Evolutionary conservation across 2,888 invertebrate genomes (phyloP).

Genomic region (Julus scanicus): DNA sequence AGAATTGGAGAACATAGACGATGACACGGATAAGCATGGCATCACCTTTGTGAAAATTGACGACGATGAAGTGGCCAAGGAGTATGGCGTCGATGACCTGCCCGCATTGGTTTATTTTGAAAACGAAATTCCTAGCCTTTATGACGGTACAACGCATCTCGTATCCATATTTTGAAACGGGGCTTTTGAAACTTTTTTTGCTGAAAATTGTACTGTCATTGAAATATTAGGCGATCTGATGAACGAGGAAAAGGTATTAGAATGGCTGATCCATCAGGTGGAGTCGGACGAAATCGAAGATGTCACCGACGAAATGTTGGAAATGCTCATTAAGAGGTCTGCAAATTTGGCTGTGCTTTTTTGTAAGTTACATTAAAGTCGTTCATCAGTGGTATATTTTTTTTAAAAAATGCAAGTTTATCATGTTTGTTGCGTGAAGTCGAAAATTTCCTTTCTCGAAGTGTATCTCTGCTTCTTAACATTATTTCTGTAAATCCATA

Average conservation of each 20-base stretch:
- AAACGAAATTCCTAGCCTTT: slow-evolving; percentile 61
- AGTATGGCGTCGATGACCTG: slow-evolving; percentile 61
- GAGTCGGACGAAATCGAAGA: slow-evolving; percentile 62
- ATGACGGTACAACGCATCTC: slow-evolving; percentile 59
- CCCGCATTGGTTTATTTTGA: slow-evolving; percentile 62
- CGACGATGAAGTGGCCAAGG: slow-evolving; percentile 71
- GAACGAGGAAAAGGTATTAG: slow-evolving; percentile 60
- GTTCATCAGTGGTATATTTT: too few species aligned
- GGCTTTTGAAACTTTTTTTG: slow-evolving; percentile 1
- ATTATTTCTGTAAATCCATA: too few species aligned
- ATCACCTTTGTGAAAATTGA: slow-evolving; percentile 93
- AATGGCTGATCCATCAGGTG: slow-evolving; percentile 61
- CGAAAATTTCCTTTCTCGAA: too few species aligned
- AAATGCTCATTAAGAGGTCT: slow-evolving; percentile 60
- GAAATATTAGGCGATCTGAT: slow-evolving; percentile 60
- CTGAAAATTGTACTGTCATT: not conserved
- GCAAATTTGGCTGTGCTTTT: slow-evolving; percentile 61
- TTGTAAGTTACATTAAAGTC: slow-evolving; percentile 59
- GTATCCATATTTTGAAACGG: not conserved
- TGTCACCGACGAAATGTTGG: slow-evolving; percentile 60
- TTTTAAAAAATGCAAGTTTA: too few species aligned
- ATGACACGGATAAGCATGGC: slow-evolving; percentile 91
- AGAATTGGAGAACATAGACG: slow-evolving; percentile 91
- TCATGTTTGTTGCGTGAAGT: too few species aligned
- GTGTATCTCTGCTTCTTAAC: too few species aligned